Evolutionary conservation across 2,113 vertebrate species (phyloP).

Genomic region (Lipophrys pholis): DNA sequence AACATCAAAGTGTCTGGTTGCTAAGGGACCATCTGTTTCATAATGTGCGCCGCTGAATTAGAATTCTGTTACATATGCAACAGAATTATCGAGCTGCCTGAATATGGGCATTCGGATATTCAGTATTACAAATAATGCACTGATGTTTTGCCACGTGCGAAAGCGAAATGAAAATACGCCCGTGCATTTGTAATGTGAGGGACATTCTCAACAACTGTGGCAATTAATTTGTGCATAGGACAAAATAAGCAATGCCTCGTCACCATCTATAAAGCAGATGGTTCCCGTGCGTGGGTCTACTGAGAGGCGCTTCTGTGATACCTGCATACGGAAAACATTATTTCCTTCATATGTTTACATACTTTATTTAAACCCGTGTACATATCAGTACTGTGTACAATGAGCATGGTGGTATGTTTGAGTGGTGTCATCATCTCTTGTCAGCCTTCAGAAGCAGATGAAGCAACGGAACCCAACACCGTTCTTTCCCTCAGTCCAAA

Average conservation of each 20-base stretch:
- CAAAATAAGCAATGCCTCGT: background rate
- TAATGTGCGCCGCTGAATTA: conserved; percentile 65
- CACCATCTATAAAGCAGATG: conserved; percentile 33
- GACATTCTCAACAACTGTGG: conserved; percentile 6
- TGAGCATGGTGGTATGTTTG: background rate
- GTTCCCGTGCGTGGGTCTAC: conserved; percentile 14
- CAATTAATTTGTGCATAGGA: background rate
- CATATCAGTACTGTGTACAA: background rate
- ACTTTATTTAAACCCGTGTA: background rate
- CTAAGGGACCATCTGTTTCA: conserved; percentile 76
- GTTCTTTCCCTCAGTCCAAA: background rate
- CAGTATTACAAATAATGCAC: conserved; percentile 57
- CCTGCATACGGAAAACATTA: background rate
- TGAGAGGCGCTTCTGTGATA: background rate
- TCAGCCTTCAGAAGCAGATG: too few species aligned
- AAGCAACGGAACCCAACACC: too few species aligned
- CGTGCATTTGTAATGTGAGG: conserved; percentile 22
- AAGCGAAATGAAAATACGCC: conserved; percentile 44
- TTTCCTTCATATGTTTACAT: background rate
- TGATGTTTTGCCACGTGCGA: conserved; percentile 36
- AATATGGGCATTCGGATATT: conserved; percentile 38
- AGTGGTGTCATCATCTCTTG: background rate
- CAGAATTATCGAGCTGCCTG: conserved; percentile 50
- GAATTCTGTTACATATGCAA: conserved; percentile 67
- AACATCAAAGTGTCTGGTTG: conserved; percentile 77